These are phyloP conservation scores for Venusia cambrica DNA, from an alignment of 2,888 invertebrate genomes.

Conservation along the genomic window DNA sequence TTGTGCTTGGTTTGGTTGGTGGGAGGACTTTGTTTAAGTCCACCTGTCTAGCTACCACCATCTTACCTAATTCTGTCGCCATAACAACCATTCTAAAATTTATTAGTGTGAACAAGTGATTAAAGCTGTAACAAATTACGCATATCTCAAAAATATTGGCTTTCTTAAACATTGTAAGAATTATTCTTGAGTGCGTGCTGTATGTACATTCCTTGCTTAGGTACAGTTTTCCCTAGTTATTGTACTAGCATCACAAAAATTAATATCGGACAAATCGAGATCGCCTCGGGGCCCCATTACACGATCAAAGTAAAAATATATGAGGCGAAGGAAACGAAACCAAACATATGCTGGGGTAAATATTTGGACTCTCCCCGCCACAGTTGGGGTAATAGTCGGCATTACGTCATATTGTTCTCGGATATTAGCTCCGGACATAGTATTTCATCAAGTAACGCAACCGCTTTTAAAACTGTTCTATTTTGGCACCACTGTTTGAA, in stretches of 20 bases:
- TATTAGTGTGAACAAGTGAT: no score
- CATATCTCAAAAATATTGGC: no score
- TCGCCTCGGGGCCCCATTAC: slow-evolving; percentile 69
- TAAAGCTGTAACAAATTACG: no score
- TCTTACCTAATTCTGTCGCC: no score
- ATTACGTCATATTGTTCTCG: slow-evolving; percentile 76
- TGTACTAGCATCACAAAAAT: slow-evolving; percentile 45
- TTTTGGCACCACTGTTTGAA: background rate
- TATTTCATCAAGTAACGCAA: slow-evolving; percentile 48
- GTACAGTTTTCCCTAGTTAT: slow-evolving; percentile 18
- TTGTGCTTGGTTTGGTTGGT: no score
- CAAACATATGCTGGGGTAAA: slow-evolving; percentile 77
- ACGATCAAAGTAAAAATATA: slow-evolving; percentile 78
- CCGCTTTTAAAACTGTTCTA: slow-evolving; percentile 24
- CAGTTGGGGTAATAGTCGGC: slow-evolving; percentile 24
- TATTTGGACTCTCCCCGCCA: slow-evolving; percentile 61
- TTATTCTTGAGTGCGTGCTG: no score
- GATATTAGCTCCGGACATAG: slow-evolving; percentile 70
- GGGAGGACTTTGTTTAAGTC: no score
- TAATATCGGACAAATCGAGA: slow-evolving; percentile 71
- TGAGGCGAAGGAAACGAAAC: slow-evolving; percentile 79
- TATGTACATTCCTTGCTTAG: background rate
- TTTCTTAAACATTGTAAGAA: no score
- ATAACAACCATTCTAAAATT: no score
- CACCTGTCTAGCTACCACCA: no score